Evolutionary conservation across 2,888 invertebrate species (phyloP), one percentile per base, ranked within the genome.

Genomic region (Acronicta leporina): DNA sequence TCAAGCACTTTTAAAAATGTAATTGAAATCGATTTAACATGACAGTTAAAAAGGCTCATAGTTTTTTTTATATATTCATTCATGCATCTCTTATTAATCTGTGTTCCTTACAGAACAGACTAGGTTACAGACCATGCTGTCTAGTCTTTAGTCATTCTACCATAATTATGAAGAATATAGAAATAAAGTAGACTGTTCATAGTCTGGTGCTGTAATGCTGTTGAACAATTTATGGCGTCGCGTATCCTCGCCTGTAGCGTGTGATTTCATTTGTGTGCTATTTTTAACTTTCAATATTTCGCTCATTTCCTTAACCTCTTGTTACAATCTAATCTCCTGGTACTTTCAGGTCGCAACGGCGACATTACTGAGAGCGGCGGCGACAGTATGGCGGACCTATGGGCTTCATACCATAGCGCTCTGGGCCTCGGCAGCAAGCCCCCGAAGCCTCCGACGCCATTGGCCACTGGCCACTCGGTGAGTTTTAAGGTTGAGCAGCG

Each of bases 371-470:
- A 94, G 67, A 94, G 95, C 14, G 96, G 96, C 10, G 92, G 94
- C 40, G 96, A 96, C 87, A 96, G 96, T 85, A 96, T 97, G 95
- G 97, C 97, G 2, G 97, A 97, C 38, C 94, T 97, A n/a, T 98
- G 97, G 97, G 97, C 97, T 6, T 97, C 97, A 63, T 97, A 97
- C 89, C 97, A 97, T 90, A 96, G 96, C 77, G 97, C 97, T 0
- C 92, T 97, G 82, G 97, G 97, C 2, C 94, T 97, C 50, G 96
- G 96, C 70, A 88, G 85, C 80, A 94, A 93, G 77, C 92, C 93
- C 0, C 92, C 93, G 8, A 94, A 94, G 68, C 86, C 94, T 0
- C 89, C 94, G 4, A 93, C 93, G 0, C 94, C 94, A 11, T 79
- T 96, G 95, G 92, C 96, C 80, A 91, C 92, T 65, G 97, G 96